Base-by-base conservation (phyloP, 1,140 invertebrate species). In the Apis dorsata region DNA sequence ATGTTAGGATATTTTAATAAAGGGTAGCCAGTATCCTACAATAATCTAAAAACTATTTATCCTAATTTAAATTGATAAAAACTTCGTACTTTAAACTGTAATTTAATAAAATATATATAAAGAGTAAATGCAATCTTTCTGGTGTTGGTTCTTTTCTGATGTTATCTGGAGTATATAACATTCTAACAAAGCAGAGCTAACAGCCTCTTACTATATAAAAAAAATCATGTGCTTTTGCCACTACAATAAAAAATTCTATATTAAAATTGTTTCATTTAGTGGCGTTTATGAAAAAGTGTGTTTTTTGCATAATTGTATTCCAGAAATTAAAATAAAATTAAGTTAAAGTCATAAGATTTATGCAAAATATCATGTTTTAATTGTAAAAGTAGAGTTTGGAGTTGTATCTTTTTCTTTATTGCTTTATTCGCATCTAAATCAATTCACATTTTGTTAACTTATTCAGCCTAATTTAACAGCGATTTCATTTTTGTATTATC, bases 131-230 rank as follows among this genome's bases (percentile, higher is more conserved):
- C 83, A 91, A 87, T 91, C 90, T 93, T 90, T 93, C 90, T 93
- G 93, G 92, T 93, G 92, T 92, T 93, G 92, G 92, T 93, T 93
- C 89, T 93, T 90, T 91, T 89, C 86, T 87, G 85, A 89, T 85
- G 85, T 89, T 86, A 87, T 88, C 86, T 84, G 80, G 88, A 90
- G 75, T 87, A 89, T 86, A 90, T 90, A 91, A 92, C 90, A 92
- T 88, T 91, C 89, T 93, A 92, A 93, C 91, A 90, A 82, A 90
- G 78, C 86, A 89, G 89, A 88, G 86, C 88, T 91, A 91, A 91
- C 90, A 91, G 87, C 76, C 85, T 84, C 78, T 82, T 86, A 88
- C 81, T 88, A 85, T 79, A 73, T 79, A 88, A 87, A 85, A 86
- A 55, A 89, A 86, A 75, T 84, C 78, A 81, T 86, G 80, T 80